Evolutionary conservation across 2,797 vertebrate genomes (phyloP).

Genomic region (Falco concolor): DNA sequence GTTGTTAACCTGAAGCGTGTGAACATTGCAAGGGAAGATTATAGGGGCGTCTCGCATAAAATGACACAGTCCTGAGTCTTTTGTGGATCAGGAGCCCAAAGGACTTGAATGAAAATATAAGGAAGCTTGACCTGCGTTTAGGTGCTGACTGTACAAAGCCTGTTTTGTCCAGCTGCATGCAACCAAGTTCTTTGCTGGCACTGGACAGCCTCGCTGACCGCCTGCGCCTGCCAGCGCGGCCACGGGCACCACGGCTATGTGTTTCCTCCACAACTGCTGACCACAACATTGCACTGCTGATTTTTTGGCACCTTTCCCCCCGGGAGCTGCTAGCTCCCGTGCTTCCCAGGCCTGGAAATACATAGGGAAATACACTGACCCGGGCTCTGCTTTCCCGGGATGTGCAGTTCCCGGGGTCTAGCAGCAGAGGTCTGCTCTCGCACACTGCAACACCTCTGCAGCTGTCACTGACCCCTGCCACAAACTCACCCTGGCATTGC

Average conservation of each 20-base stretch:
- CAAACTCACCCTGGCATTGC: neutral
- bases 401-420: neutral
- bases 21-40: neutral
- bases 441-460: neutral
- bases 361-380: neutral
- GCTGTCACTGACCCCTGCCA: neutral
- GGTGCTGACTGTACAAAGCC: neutral
- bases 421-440: constrained; percentile 46
- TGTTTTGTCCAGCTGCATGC: neutral
- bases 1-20: neutral
- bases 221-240: neutral
- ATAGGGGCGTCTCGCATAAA: neutral
- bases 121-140: neutral
- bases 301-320: neutral
- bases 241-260: accelerated
- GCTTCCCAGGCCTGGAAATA: neutral
- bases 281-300: neutral
- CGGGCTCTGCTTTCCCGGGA: neutral
- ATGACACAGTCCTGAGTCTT: neutral
- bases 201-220: neutral
- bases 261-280: accelerated
- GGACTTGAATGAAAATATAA: neutral
- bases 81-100: neutral
- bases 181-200: neutral
- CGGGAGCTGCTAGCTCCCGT: neutral